Base-by-base conservation (phyloP, 2,888 invertebrate species). In the Stomorhina lunata region DNA sequence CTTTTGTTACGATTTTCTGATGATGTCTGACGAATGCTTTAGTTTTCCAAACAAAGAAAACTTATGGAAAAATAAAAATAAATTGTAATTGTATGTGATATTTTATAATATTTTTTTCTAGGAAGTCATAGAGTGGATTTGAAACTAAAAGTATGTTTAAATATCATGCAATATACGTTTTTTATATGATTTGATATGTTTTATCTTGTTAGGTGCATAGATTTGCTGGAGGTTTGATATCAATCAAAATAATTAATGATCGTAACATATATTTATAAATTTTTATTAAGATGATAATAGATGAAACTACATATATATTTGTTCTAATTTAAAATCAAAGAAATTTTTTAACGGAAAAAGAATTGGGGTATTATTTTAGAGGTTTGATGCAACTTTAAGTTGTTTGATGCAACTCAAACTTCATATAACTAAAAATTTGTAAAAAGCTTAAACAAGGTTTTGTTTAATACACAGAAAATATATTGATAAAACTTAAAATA, bases 21-120 rank as follows among this genome's bases (percentile, higher is more conserved):
- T n/a, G n/a, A n/a, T n/a, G n/a, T n/a, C n/a, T n/a, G n/a, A n/a
- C n/a, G n/a, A n/a, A n/a, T 57, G 17, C 27, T 2, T 27, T 66
- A 57, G 10, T 27, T 27, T 12, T 29, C 4, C 29, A 20, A 66
- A 73, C 72, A 73, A 80, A 45, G 72, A 72, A 79, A 73, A 43
- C 15, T 50, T 45, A 2, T 34, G 12, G 10, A 45, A 65, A 57
- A 50, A 32, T 2, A n/a, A 22, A 25, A 65, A 34, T 29, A 53
- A 69, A 69, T 45, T 59, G 59, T 80, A 66, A 80, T n/a, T 80
- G 66, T 29, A 72, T 80, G 72, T 50, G 79, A 72, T 72, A 48
- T 72, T 79, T 79, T 59, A 27, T n/a, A 15, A 50, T 57, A n/a
- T 17, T 17, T 59, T 57, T 73, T 66, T 72, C 55, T 50, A 80